Evolutionary conservation across 1,140 invertebrate genomes (phyloP), one percentile per base, ranked within the genome.

Genomic region (Phthorimaea operculella): DNA sequence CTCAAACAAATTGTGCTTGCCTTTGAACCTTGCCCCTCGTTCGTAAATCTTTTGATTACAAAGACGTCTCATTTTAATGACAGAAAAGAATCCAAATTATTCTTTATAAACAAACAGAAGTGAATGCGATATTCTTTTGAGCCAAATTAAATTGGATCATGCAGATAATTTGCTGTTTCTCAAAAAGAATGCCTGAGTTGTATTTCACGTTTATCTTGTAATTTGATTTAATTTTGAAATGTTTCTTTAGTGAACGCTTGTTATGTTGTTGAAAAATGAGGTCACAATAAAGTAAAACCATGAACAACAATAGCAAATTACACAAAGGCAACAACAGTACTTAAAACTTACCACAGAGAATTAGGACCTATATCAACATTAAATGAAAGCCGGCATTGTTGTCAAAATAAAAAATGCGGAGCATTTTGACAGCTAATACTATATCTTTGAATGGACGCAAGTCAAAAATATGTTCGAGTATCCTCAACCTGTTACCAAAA

Each of bases 1-100:
- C 21, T 28, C 21, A 39, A 39, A 39, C 36, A 39, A 39, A 39
- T 39, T 39, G 36, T 39, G n/a, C n/a, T n/a, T n/a, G 36, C n/a
- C 36, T 39, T 39, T 39, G 36, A 39, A 12, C 36, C n/a, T 10
- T 39, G 36, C n/a, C 21, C 21, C 36, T 39, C 36, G 8, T 39
- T 9, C n/a, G 36, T 39, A 39, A 39, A 39, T 39, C 36, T 39
- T 28, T 39, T 39, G 36, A 39, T 39, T n/a, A 28, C 21, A 28
- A 39, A 39, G 36, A 39, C 36, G n/a, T 39, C 36, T 39, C n/a
- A n/a, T 39, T 39, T 39, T 39, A 39, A 39, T 39, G 36, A 39
- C 36, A 39, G 36, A 9, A 39, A 39, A 39, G 36, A 39, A 39
- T 39, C n/a, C 36, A 39, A 39, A 39, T 39, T 39, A n/a, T 39